Percentiles rank a stretch among this genome's conserved stretches.
phyloP scores from a whole-genome alignment of 2,797 vertebrate species.

The Melanotaenia nigrans region DNA sequence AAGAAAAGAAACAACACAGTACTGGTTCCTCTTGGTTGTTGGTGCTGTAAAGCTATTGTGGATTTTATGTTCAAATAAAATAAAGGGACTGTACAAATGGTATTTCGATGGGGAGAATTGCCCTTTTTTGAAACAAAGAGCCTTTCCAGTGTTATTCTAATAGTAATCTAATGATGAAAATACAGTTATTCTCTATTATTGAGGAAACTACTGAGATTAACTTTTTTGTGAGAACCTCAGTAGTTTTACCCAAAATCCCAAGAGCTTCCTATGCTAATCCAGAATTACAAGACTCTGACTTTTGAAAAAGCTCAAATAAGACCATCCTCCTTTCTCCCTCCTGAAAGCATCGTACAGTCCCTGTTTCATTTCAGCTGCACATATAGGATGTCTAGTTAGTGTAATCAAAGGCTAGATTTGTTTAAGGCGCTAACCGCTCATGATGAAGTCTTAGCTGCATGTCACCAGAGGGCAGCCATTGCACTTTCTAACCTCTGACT shows the following conservation, averaged over 20 bases:
- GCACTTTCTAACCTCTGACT: constrained; percentile 59
- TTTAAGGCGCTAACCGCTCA: constrained; percentile 54
- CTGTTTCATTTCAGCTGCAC: constrained; percentile 43
- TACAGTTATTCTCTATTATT: constrained; percentile 23
- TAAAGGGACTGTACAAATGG: constrained; percentile 46
- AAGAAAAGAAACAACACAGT: constrained; percentile 40
- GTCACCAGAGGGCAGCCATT: constrained; percentile 71
- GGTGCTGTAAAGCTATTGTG: constrained; percentile 62
- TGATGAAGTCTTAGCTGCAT: constrained; percentile 79
- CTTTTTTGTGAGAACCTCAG: neutral
- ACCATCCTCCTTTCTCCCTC: neutral
- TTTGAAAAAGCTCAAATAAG: constrained; percentile 5
- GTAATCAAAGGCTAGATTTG: constrained; percentile 55
- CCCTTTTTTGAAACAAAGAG: neutral
- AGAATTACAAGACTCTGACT: neutral
- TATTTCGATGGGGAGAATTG: constrained; percentile 2
- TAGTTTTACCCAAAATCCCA: neutral
- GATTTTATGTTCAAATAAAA: constrained; percentile 47
- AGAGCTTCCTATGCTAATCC: neutral
- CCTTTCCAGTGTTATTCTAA: neutral
- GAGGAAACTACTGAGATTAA: neutral
- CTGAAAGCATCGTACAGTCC: constrained; percentile 39
- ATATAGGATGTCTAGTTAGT: constrained; percentile 49
- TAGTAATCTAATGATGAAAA: constrained; percentile 5
- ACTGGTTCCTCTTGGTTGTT: constrained; percentile 56